phyloP scores from a whole-genome alignment of 2,113 vertebrate genomes.

The Misgurnus mizolepis region DNA sequence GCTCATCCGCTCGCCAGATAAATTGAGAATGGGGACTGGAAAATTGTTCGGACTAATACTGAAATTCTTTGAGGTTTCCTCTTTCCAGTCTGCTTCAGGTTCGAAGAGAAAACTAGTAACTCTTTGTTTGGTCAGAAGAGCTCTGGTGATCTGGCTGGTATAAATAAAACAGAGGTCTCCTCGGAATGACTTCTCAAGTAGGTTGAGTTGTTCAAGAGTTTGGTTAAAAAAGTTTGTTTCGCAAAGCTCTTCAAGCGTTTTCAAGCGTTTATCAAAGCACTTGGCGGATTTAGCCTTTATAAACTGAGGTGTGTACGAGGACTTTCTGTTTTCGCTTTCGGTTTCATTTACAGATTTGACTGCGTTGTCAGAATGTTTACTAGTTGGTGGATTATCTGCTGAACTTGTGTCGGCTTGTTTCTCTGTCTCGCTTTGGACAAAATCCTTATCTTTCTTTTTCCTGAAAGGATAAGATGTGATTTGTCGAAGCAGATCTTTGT shows the following conservation, averaged over 20 bases:
- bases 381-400: constrained; percentile 45
- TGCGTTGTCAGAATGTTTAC: constrained; percentile 51
- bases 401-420: constrained; percentile 57
- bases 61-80: constrained; percentile 69
- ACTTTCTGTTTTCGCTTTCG: constrained; percentile 61
- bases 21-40: background rate
- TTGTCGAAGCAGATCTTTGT: constrained; percentile 90
- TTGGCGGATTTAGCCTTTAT: constrained; percentile 94
- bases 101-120: constrained; percentile 87
- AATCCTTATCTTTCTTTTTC: constrained; percentile 74
- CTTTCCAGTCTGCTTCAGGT: constrained; percentile 76
- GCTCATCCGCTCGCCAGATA: constrained; percentile 72
- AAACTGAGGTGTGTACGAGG: constrained; percentile 90
- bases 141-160: constrained; percentile 84
- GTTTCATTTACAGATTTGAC: constrained; percentile 58
- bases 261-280: constrained; percentile 96
- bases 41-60: constrained; percentile 63
- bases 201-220: constrained; percentile 85
- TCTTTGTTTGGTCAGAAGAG: constrained; percentile 80
- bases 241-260: constrained; percentile 90
- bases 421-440: constrained; percentile 74
- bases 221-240: constrained; percentile 87
- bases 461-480: constrained; percentile 86
- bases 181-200: constrained; percentile 86
- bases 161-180: constrained; percentile 92